These are phyloP conservation scores for Apocrypta bakeri DNA, from an alignment of 1,140 invertebrate species.

Conservation along the genomic window DNA sequence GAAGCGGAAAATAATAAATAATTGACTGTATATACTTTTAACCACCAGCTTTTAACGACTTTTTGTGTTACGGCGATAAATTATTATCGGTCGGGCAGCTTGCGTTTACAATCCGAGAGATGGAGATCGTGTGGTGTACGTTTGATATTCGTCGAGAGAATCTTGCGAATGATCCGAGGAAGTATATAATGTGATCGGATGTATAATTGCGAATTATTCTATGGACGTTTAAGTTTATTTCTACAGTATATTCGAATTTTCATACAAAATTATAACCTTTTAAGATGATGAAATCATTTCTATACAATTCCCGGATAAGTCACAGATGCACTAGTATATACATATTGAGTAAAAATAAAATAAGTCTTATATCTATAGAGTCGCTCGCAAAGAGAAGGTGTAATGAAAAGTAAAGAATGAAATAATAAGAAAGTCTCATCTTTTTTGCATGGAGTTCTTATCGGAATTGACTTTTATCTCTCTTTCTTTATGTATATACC, in stretches of 20 bases:
- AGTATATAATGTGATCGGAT: no score
- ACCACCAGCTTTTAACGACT: not conserved
- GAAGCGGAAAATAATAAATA: conserved; percentile 6
- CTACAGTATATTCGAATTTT: not conserved
- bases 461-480: not conserved
- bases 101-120: no score
- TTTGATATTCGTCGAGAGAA: no score
- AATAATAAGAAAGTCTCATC: conserved; percentile 26
- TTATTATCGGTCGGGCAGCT: no score
- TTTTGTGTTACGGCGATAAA: not conserved
- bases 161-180: not conserved
- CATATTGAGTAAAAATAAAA: not conserved
- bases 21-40: not conserved
- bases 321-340: no score
- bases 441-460: not conserved
- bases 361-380: not conserved
- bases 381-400: not conserved
- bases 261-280: not conserved
- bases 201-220: no score
- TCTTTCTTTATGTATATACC: no score
- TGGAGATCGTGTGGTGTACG: no score
- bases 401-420: conserved; percentile 20
- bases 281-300: not conserved
- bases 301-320: no score
- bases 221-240: not conserved